These are phyloP conservation scores for Callopanchax toddi DNA, from an alignment of 2,113 vertebrate species.

Conservation along the genomic window DNA sequence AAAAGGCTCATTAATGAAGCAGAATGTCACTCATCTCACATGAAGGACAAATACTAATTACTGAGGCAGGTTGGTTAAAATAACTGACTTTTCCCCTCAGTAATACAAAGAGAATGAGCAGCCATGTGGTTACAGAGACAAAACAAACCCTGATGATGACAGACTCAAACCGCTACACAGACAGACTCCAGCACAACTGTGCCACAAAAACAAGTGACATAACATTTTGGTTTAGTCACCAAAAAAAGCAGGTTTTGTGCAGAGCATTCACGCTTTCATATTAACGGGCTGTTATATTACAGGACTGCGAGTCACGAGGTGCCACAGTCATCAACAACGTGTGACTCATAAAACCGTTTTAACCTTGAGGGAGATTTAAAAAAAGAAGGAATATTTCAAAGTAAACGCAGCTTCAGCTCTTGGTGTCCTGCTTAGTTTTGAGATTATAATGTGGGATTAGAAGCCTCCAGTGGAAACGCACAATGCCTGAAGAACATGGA, in stretches of 20 bases:
- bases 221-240: background rate
- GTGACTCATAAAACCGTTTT: conserved; percentile 41
- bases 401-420: conserved; percentile 6
- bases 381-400: conserved; percentile 18
- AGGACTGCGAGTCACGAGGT: conserved; percentile 26
- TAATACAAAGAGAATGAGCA: background rate
- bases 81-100: background rate
- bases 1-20: too few relatives aligned
- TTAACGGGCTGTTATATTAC: conserved; percentile 10
- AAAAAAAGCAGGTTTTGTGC: background rate
- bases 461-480: conserved; percentile 13
- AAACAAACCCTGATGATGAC: background rate
- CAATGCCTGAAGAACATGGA: background rate
- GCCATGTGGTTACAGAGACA: background rate
- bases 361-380: conserved; percentile 28
- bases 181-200: background rate
- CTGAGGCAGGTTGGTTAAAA: background rate
- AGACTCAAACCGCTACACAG: background rate
- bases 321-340: conserved; percentile 23
- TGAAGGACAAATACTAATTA: too few relatives aligned
- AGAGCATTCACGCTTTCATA: background rate
- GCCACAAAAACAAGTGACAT: conserved; percentile 17
- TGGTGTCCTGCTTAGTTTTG: conserved; percentile 1
- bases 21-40: too few relatives aligned
- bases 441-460: conserved; percentile 33